Base-by-base conservation (phyloP, 1,140 invertebrate species). In the Lordiphosa mommai region DNA sequence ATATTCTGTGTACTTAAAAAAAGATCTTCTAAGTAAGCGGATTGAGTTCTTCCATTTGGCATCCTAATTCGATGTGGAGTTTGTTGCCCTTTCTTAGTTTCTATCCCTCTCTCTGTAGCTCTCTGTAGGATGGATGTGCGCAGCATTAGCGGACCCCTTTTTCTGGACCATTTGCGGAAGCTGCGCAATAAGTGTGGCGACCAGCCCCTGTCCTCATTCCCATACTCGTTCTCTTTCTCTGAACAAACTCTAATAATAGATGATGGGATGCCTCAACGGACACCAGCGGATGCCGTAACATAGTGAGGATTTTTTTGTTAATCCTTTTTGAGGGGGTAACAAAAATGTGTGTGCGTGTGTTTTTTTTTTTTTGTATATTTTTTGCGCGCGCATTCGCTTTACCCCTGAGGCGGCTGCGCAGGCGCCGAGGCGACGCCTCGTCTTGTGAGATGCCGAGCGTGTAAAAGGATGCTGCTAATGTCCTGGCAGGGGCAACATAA, bases 401-500 rank as follows among this genome's bases (percentile, higher is more conserved):
- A 66, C 56, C 66, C 61, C 49, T 33, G 52, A 53, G 55, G 61
- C 74, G 61, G 73, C 73, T 79, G 76, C 76, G 76, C 72, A 69
- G 69, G 77, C 77, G 77, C 76, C 47, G 53, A 52, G 20, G 20
- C 20, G 20, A 23, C 20, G 20, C 20, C 20, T 23, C 55, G 49
- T 60, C 61, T 64, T 59, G 40, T 44, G 40, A 67, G 72, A 57
- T 66, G 66, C 65, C 30, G 38, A 57, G 50, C 60, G 56, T 68
- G 77, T 82, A 82, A 84, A 84, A 84, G 77, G 77, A 84, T 84
- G 77, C 77, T 84, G 77, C 79, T 85, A 85, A 84, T 84, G 77
- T 84, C 79, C 76, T 63, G 59, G 32, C 49, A 23, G 41, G 13
- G 4, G 29, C 33, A 33, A 57, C n/a, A 52, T 44, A 9, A 17